Conservation (phyloP, 2,797 vertebrate genomes). For the Alosa sapidissima region DNA sequence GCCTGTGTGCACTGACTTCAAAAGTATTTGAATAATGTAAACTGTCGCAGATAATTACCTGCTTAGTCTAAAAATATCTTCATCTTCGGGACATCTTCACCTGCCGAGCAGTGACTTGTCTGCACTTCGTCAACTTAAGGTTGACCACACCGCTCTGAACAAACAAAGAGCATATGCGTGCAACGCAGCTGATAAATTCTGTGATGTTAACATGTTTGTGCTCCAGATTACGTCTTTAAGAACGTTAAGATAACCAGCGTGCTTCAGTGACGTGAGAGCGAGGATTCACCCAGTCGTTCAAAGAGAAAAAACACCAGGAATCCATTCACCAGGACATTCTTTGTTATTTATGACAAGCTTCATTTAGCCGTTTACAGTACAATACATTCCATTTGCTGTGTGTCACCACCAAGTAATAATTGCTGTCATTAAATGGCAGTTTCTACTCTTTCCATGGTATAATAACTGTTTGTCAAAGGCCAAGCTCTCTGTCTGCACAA, state of each 20-base stretch:
- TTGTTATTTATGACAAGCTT: slow-evolving; percentile 54
- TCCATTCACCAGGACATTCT: slow-evolving; percentile 56
- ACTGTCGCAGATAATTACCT: slow-evolving; percentile 55
- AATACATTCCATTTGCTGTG: slow-evolving; percentile 55
- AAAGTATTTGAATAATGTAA: slow-evolving; percentile 60
- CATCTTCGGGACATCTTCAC: slow-evolving; percentile 43
- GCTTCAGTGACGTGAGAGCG: slow-evolving; percentile 35
- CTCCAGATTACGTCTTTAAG: slow-evolving; percentile 48
- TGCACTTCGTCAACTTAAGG: slow-evolving; percentile 39
- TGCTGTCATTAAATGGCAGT: slow-evolving; percentile 61
- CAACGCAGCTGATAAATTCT: slow-evolving; percentile 52
- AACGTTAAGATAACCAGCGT: slow-evolving; percentile 46
- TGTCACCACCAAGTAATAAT: slow-evolving; percentile 58
- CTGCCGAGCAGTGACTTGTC: slow-evolving; percentile 43
- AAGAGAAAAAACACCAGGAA: slow-evolving; percentile 54
- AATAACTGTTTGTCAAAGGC: slow-evolving; percentile 35
- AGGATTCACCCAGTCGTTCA: slow-evolving; percentile 36
- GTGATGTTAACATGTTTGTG: slow-evolving; percentile 56
- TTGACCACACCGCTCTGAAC: slow-evolving; percentile 39
- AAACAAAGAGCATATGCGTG: slow-evolving; percentile 55
- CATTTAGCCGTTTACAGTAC: slow-evolving; percentile 50
- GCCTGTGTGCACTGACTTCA: slow-evolving; percentile 27
- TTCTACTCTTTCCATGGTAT: slow-evolving; percentile 52
- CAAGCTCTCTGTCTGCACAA: slow-evolving; percentile 10
- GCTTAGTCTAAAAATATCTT: slow-evolving; percentile 61